Conservation (phyloP, 1,140 invertebrate species). For the Hyles euphorbiae region DNA sequence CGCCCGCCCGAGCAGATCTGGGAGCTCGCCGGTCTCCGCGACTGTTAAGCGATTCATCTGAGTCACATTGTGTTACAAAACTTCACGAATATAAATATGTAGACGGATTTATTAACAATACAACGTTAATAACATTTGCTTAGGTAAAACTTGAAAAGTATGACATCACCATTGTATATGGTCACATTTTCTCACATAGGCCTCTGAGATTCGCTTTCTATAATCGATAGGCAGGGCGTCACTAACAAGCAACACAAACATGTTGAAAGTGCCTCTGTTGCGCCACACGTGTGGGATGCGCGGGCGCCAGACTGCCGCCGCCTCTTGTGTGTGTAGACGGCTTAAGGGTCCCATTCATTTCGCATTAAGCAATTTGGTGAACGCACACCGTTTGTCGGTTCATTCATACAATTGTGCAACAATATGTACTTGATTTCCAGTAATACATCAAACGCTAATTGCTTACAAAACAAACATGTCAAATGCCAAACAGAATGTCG, state of each 20-base stretch:
- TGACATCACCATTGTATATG: conserved; percentile 28
- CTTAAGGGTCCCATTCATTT: conserved; percentile 70
- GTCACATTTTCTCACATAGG: conserved; percentile 26
- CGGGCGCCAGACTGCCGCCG: conserved; percentile 53
- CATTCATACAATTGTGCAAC: conserved; percentile 62
- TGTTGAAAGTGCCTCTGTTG: conserved; percentile 66
- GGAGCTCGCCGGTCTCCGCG: conserved; percentile 20
- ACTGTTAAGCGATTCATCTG: conserved; percentile 19
- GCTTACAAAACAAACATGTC: conserved; percentile 13
- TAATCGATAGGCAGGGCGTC: conserved; percentile 50
- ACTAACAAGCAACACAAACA: conserved; percentile 63
- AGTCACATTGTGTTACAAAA: background rate
- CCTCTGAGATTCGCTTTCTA: conserved; percentile 48
- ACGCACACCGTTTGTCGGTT: conserved; percentile 61
- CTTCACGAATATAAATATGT: conserved; percentile 14
- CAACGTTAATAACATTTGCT: conserved; percentile 26
- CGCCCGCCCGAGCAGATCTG: conserved; percentile 34
- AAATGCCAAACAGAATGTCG: conserved; percentile 4
- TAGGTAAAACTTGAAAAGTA: conserved; percentile 23
- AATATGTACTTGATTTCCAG: conserved; percentile 17
- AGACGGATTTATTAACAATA: conserved; percentile 15
- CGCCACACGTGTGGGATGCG: conserved; percentile 70
- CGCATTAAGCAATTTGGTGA: conserved; percentile 69
- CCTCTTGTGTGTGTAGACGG: conserved; percentile 42
- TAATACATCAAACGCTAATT: conserved; percentile 10